A percentile compares a stretch with the other conserved stretches of the same genome.
Evolutionary conservation across 1,140 invertebrate species (phyloP).

Genomic region (Cardiocondyla obscurior): DNA sequence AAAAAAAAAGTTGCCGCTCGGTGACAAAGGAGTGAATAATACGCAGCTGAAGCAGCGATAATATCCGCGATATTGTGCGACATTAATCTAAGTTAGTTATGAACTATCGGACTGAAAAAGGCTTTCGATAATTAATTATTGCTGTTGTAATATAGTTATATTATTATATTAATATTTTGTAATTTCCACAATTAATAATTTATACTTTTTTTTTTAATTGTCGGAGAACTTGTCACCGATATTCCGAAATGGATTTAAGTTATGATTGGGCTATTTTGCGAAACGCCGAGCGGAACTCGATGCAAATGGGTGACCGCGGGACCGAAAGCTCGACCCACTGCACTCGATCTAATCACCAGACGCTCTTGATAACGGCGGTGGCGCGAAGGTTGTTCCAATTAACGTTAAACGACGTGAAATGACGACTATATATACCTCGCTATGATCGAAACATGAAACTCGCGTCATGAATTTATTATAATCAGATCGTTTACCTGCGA

Average conservation of each 20-base stretch:
- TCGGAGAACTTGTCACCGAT: neutral
- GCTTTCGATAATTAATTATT: too few species aligned
- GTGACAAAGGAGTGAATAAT: neutral
- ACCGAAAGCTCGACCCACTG: constrained; percentile 61
- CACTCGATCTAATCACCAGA: constrained; percentile 66
- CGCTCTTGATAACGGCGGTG: constrained; percentile 64
- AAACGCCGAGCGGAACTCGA: constrained; percentile 27
- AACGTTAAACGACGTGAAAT: constrained; percentile 71
- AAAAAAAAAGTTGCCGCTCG: neutral
- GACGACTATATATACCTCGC: constrained; percentile 37
- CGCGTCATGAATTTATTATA: neutral
- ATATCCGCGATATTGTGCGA: neutral
- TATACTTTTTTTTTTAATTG: too few species aligned
- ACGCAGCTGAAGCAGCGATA: neutral
- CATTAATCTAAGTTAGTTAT: too few species aligned
- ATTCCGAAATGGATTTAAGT: neutral
- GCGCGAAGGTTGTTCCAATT: constrained; percentile 76
- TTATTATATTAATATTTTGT: too few species aligned
- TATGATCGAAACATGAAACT: constrained; percentile 31
- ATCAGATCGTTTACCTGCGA: neutral
- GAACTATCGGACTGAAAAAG: too few species aligned
- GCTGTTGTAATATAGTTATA: too few species aligned
- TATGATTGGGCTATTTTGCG: neutral
- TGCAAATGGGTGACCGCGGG: constrained; percentile 29
- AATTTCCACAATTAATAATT: too few species aligned